A percentile compares a stretch with the other conserved stretches of the same genome.
Conservation (phyloP, 2,797 vertebrate genomes). For the Pseudocheirus occidentalis region DNA sequence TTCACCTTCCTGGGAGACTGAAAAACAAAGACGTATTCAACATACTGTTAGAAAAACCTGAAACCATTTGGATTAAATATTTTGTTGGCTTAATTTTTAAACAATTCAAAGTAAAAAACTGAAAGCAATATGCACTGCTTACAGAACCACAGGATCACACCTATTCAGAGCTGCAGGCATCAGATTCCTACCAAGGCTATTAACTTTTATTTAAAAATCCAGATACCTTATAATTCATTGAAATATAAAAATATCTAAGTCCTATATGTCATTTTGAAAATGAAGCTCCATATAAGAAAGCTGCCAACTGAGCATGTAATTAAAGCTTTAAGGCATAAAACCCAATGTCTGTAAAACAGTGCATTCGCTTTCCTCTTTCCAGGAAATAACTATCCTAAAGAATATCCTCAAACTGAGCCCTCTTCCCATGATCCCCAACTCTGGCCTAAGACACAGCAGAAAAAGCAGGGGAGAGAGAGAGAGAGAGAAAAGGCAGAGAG, state of each 20-base stretch:
- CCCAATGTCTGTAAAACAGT: slow-evolving; percentile 34
- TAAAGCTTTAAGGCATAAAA: slow-evolving; percentile 48
- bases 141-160: neutral
- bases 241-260: slow-evolving; percentile 8
- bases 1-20: neutral
- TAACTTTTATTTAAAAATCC: slow-evolving; percentile 30
- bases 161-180: neutral
- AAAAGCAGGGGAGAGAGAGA: neutral
- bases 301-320: slow-evolving; percentile 9
- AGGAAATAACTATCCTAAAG: slow-evolving; percentile 38
- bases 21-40: neutral
- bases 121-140: neutral
- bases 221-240: slow-evolving; percentile 36
- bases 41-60: neutral
- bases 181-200: slow-evolving; percentile 13
- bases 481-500: neutral
- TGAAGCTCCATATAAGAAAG: slow-evolving; percentile 7
- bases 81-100: neutral
- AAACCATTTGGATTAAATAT: neutral
- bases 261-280: slow-evolving; percentile 32
- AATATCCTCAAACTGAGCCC: slow-evolving; percentile 42
- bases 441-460: neutral
- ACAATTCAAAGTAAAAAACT: neutral
- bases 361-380: slow-evolving; percentile 16
- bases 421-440: slow-evolving; percentile 27